These are phyloP conservation scores for Metopolophium dirhodum DNA, from an alignment of 1,140 invertebrate species.

Conservation along the genomic window DNA sequence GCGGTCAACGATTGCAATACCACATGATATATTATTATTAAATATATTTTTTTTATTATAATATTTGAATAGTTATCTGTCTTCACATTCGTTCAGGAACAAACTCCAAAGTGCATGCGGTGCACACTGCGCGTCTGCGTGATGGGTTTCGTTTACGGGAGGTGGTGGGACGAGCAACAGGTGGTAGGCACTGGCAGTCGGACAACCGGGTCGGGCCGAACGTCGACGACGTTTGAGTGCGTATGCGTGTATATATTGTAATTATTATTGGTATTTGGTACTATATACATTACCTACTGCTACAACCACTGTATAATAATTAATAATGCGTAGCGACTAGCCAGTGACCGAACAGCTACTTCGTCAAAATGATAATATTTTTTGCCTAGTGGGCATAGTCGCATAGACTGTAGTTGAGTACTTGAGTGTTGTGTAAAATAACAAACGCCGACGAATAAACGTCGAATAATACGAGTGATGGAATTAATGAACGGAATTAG, in stretches of 20 bases:
- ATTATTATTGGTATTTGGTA: no score
- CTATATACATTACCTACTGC: no score
- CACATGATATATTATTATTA: neutral
- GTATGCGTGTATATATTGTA: no score
- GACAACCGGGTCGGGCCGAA: neutral
- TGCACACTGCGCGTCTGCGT: neutral
- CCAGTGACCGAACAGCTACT: neutral
- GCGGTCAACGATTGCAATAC: neutral
- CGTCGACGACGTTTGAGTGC: neutral
- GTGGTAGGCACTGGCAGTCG: neutral
- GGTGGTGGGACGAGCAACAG: neutral
- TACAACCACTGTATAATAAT: no score
- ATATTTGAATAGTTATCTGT: neutral
- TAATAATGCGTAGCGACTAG: neutral
- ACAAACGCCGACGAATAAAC: neutral
- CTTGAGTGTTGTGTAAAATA: neutral
- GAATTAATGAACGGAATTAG: neutral
- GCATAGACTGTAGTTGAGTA: no score
- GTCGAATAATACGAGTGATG: neutral
- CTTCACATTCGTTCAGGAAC: neutral
- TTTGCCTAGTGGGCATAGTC: no score
- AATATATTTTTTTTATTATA: neutral
- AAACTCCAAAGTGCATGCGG: neutral
- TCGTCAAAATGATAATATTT: neutral
- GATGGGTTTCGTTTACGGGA: neutral